A percentile compares a stretch with the other conserved stretches of the same genome.
Conservation (phyloP, 1,140 invertebrate species). For the Pogonognathellus flavescens region DNA sequence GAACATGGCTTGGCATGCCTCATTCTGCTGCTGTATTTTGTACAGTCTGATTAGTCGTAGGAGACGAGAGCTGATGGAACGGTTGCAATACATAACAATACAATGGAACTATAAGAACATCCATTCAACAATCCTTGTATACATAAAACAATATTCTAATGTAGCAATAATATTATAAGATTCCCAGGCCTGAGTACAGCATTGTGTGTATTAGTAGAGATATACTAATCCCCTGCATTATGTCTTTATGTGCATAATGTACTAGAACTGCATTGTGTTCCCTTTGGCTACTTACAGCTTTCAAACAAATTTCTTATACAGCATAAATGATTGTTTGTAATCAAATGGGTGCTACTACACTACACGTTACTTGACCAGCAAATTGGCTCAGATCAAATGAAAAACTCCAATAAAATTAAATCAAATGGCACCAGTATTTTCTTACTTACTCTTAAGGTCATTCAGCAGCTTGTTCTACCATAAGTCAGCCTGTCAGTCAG, state of each 20-base stretch:
- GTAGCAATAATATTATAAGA: no score
- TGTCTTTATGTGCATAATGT: no score
- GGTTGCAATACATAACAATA: no score
- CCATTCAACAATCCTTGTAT: no score
- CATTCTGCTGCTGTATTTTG: no score
- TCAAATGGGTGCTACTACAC: slow-evolving; percentile 48
- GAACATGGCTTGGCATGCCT: no score
- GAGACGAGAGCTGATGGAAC: no score
- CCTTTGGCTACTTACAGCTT: slow-evolving; percentile 39
- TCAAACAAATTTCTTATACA: slow-evolving; percentile 39
- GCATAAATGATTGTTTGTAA: slow-evolving; percentile 31
- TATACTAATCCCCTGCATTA: no score
- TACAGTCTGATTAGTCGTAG: no score
- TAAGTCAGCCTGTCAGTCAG: slow-evolving; percentile 30
- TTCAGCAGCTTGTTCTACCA: slow-evolving; percentile 35
- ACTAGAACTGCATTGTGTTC: slow-evolving; percentile 18
- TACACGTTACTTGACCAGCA: slow-evolving; percentile 33
- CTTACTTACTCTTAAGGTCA: slow-evolving; percentile 35
- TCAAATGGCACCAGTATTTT: slow-evolving; percentile 48
- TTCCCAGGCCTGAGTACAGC: no score
- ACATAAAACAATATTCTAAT: no score
- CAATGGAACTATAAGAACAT: no score
- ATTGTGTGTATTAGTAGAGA: background rate
- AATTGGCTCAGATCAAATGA: slow-evolving; percentile 45
- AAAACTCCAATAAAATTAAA: slow-evolving; percentile 47